A percentile compares a stretch with the other conserved stretches of the same genome.
Evolutionary conservation across 1,140 invertebrate species (phyloP).

Genomic region (Teleogryllus occipitalis): DNA sequence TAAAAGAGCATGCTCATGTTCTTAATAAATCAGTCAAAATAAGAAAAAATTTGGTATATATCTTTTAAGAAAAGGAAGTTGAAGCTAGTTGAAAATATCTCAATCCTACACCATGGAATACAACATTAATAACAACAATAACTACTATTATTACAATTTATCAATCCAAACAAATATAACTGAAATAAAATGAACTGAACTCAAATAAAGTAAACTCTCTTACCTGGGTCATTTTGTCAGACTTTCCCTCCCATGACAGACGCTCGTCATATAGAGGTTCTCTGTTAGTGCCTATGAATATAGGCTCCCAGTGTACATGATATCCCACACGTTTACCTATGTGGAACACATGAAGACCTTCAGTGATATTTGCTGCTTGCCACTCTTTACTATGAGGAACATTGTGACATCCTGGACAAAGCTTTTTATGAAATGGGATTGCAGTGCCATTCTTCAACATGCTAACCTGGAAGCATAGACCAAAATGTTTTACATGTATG

Average conservation of each 20-base stretch:
- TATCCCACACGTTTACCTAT: conserved; percentile 71
- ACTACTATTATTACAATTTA: no score
- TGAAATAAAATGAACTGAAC: neutral
- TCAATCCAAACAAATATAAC: neutral
- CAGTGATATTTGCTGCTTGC: conserved; percentile 60
- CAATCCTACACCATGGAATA: no score
- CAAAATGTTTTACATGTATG: neutral
- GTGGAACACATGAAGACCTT: conserved; percentile 68
- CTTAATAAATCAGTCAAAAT: no score
- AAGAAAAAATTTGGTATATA: no score
- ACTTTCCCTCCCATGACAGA: conserved; percentile 82
- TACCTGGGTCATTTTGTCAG: conserved; percentile 92
- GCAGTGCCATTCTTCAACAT: conserved; percentile 69
- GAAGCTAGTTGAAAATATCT: no score
- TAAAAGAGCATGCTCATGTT: no score
- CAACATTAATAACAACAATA: no score
- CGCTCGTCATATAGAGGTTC: conserved; percentile 84
- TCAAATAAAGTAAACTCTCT: conserved; percentile 14
- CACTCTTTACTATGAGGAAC: conserved; percentile 79
- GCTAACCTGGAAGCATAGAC: conserved; percentile 40
- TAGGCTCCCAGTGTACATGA: conserved; percentile 82
- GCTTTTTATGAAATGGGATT: conserved; percentile 84
- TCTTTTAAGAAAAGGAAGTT: no score
- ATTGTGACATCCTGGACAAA: conserved; percentile 80
- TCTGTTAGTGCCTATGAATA: conserved; percentile 75